Evolutionary conservation across 2,797 vertebrate species (phyloP).

Genomic region (Argya squamiceps): DNA sequence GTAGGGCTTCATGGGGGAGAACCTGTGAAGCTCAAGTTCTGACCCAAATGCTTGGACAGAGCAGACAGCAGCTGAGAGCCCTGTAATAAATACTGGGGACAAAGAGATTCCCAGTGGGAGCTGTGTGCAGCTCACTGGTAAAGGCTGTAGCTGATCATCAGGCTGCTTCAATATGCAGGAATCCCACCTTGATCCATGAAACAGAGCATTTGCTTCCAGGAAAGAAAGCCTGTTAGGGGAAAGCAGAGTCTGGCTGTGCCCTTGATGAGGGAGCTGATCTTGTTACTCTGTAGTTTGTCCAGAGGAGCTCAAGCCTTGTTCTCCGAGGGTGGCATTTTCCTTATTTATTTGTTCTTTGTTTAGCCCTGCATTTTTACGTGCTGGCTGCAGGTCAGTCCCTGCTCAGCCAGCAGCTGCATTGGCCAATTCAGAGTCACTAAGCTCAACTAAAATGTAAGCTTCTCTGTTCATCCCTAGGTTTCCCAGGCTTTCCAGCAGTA

Average conservation of each 20-base stretch:
- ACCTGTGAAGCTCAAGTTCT: not conserved
- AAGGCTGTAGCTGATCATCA: not conserved
- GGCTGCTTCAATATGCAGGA: not conserved
- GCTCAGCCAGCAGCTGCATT: constrained; percentile 32
- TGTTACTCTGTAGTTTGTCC: not conserved
- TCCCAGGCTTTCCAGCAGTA: constrained; percentile 28
- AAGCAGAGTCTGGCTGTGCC: not conserved
- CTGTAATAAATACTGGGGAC: not conserved
- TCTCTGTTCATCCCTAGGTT: not conserved
- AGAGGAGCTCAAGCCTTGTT: not conserved
- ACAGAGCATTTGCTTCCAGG: not conserved
- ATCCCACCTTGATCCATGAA: not conserved
- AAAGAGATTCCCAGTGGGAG: not conserved
- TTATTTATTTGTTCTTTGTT: constrained; percentile 22
- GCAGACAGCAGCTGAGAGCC: not conserved
- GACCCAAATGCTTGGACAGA: not conserved
- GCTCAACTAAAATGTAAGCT: not conserved
- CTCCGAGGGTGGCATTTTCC: constrained; percentile 22
- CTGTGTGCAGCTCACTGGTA: not conserved
- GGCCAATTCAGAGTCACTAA: not conserved
- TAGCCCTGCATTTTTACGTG: not conserved
- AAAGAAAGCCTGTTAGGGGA: not conserved
- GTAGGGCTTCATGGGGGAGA: not conserved
- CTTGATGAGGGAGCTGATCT: not conserved
- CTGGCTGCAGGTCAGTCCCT: constrained; percentile 3